Evolutionary conservation across 2,888 invertebrate genomes (phyloP), one percentile per base, ranked within the genome.

Genomic region (Cryptophagus acutangulus): DNA sequence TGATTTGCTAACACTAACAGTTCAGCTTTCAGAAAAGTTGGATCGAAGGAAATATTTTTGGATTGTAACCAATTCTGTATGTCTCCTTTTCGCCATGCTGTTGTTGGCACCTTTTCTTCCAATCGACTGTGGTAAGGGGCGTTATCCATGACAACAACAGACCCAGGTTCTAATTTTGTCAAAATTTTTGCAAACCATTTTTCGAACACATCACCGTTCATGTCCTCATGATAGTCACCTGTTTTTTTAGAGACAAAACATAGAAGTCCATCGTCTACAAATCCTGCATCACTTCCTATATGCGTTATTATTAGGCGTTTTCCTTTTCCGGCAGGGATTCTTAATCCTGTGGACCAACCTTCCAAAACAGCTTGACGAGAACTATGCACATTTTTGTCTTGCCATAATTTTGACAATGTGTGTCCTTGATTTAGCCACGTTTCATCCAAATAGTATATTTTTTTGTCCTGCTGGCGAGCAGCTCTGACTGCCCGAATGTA

Each of bases 101-200:
- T 12, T 8, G 29, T 51, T 13, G 51, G 49, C 10, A 41, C 16
- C 41, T 42, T 48, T 28, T 49, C 45, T 2, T 40, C 12, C 20
- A 34, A 33, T 25, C 41, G 35, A n/a, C 34, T 36, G 36, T 54
- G 49, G 17, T 47, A 49, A 9, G 46, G 36, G 0, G 51, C 50
- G 18, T 48, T 53, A 29, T 54, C 46, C 38, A 49, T 13, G 14
- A 53, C 41, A 17, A 51, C 44, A 9, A 54, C 41, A 3, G 39
- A 25, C 25, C 46, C 48, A 2, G 39, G 35, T 31, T 41, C 26
- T 17, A 51, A 15, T 18, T 26, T 35, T 4, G 42, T 40, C 15
- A 52, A 17, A 8, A 43, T 34, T 31, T 49, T 40, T 13, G 28
- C 31, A 38, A 49, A 48, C 43, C 41, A 48, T 4, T 43, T 40